phyloP scores from a whole-genome alignment of 2,797 vertebrate species.

The Hippoglossus hippoglossus region DNA sequence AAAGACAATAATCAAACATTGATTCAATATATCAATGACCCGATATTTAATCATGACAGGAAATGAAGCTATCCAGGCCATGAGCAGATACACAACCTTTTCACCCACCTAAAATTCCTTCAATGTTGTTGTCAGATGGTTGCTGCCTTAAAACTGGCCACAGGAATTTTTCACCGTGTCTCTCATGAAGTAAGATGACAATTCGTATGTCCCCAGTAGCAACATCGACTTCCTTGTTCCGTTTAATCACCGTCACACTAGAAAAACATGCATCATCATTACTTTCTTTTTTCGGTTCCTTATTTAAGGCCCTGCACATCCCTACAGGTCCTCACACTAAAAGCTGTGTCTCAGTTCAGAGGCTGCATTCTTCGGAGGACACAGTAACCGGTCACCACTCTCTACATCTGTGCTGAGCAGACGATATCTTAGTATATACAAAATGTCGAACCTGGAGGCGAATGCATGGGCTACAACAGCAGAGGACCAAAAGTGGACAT shows the following conservation, averaged over 20 bases:
- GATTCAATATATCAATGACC: not conserved
- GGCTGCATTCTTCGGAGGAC: no score
- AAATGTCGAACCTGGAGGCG: no score
- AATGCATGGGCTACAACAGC: no score
- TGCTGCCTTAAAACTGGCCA: constrained; percentile 76
- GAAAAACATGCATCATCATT: constrained; percentile 4
- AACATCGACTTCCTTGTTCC: constrained; percentile 63
- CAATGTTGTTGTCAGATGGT: constrained; percentile 16
- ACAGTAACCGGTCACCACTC: no score
- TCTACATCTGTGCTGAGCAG: no score
- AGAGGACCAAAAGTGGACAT: no score
- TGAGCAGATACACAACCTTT: not conserved
- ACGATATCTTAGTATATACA: no score
- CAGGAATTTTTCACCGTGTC: constrained; percentile 42
- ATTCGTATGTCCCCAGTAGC: constrained; percentile 49
- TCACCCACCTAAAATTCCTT: constrained; percentile 78
- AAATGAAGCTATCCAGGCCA: not conserved
- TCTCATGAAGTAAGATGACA: constrained; percentile 66
- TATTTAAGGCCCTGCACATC: no score
- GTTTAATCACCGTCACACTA: constrained; percentile 62
- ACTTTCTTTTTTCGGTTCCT: not conserved
- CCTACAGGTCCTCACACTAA: not conserved
- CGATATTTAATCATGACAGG: not conserved
- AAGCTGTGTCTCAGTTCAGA: no score
- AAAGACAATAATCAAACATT: not conserved